Evolutionary conservation across 2,888 invertebrate species (phyloP), one percentile per base, ranked within the genome.

Genomic region (Autographa pulchrina): DNA sequence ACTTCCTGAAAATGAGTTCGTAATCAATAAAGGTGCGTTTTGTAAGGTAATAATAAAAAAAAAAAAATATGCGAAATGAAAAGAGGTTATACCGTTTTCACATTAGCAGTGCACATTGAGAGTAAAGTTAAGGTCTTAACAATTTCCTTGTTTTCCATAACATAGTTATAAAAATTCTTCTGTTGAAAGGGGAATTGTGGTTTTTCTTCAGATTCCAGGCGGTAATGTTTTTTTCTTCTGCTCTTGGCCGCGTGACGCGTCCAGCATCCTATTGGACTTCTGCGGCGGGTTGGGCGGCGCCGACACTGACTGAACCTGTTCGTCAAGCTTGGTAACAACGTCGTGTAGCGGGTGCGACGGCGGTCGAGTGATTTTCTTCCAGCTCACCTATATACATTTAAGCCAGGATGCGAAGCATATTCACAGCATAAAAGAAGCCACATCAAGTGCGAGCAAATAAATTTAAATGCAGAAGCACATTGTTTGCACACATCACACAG

Each of bases 61-160:
- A 11, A n/a, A n/a, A n/a, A n/a, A n/a, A n/a, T n/a, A 20, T 4
- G 20, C 5, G 18, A 58, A 25, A 31, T 25, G 11, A 58, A 25
- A 14, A 31, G 13, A 14, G 20, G 14, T n/a, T 74, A n/a, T 65
- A 78, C 98, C 90, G 97, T 97, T 92, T 98, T 98, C 70, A 98
- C 96, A 86, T 98, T 98, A 89, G 98, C 98, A 35, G 98, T 98
- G 86, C 99, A 98, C 60, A 97, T 97, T 5, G 98, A 98, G 58
- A 99, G 93, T 69, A 98, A 96, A 3, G 98, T 98, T 60, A 98
- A 93, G 0, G 98, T 97, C 92, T 99, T 99, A 32, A 98, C 96
- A 61, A 99, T 97, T 91, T 99, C 99, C 88, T 99, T 99, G 90
- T 99, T 99, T 89, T 99, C 98, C 97, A 98, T 97, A 8, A 98